Conservation (phyloP, 1,140 invertebrate genomes). For the Stenopsyche tienmushanensis region DNA sequence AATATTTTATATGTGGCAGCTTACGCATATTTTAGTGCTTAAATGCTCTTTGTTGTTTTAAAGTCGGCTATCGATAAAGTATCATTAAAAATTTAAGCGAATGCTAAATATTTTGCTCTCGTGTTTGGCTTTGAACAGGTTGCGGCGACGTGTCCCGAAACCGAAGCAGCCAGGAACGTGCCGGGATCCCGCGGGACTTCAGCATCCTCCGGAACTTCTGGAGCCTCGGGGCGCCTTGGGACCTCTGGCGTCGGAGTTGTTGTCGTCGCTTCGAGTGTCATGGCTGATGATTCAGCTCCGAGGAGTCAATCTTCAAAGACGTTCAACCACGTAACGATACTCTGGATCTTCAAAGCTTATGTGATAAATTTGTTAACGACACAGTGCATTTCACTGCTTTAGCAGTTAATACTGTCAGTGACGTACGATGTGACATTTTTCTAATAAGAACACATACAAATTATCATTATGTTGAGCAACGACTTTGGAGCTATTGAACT, state of each 20-base stretch:
- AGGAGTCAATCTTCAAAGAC: slow-evolving; percentile 45
- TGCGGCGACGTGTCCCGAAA: slow-evolving; percentile 43
- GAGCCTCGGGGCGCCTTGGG: slow-evolving; percentile 44
- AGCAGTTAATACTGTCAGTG: too few species aligned
- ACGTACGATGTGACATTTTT: too few species aligned
- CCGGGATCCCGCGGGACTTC: slow-evolving; percentile 50
- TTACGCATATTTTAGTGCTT: too few species aligned
- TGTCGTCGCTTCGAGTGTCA: slow-evolving; percentile 62
- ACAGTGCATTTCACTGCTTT: not conserved
- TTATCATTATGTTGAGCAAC: too few species aligned
- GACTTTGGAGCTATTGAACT: too few species aligned
- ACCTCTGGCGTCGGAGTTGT: slow-evolving; percentile 50
- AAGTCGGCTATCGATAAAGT: too few species aligned
- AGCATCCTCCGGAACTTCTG: slow-evolving; percentile 44
- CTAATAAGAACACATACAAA: too few species aligned
- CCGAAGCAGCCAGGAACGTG: slow-evolving; percentile 46
- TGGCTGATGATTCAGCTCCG: slow-evolving; percentile 58
- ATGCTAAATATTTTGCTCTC: too few species aligned
- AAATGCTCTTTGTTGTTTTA: too few species aligned
- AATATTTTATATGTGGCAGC: too few species aligned
- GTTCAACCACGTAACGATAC: not conserved
- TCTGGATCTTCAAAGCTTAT: slow-evolving; percentile 1
- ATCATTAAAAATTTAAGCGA: too few species aligned
- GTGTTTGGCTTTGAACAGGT: slow-evolving; percentile 32
- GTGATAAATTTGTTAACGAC: not conserved